Evolutionary conservation across 2,113 vertebrate species (phyloP), one percentile per base, ranked within the genome.

Genomic region (Callithrix jacchus): DNA sequence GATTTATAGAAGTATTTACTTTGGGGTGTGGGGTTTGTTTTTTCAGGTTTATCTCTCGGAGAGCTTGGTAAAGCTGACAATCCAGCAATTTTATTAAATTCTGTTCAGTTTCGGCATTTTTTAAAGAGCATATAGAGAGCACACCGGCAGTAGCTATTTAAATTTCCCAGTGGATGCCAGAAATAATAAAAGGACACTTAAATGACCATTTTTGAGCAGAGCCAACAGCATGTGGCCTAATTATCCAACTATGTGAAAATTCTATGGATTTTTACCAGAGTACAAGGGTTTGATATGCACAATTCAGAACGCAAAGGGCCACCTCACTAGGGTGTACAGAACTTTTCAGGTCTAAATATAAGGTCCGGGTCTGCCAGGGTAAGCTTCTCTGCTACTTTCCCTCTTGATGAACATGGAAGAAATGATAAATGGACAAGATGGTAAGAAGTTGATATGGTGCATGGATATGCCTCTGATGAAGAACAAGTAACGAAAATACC

Each of bases 101-200:
- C 74, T 91, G 61, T 77, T 98, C 97, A 97, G 97, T 97, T 97
- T 93, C 91, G 97, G 68, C 89, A 93, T 95, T 98, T 97, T 97
- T 94, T 93, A 94, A 96, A 76, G 66, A 96, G 64, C 52, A 89
- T 82, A 83, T 54, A 97, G 93, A 96, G 95, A 94, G 45, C 91
- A 95, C 76, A 89, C 68, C 45, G 85, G 94, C 83, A 92, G n/a
- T 74, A 92, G 88, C 82, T 89, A 95, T 97, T 97, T 95, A 97
- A 95, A 94, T 96, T 97, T 96, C 93, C 82, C 95, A 94, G 92
- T 32, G 74, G 89, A 97, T 80, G 91, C 92, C 84, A 97, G 96
- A 96, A 97, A 97, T 95, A 97, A 97, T 96, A 95, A 97, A 96
- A 96, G 77, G 82, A 96, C 32, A 96, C 32, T 97, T 97, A 98